These are phyloP conservation scores for Antheraea assamensis DNA, from an alignment of 2,888 invertebrate species.

Conservation along the genomic window DNA sequence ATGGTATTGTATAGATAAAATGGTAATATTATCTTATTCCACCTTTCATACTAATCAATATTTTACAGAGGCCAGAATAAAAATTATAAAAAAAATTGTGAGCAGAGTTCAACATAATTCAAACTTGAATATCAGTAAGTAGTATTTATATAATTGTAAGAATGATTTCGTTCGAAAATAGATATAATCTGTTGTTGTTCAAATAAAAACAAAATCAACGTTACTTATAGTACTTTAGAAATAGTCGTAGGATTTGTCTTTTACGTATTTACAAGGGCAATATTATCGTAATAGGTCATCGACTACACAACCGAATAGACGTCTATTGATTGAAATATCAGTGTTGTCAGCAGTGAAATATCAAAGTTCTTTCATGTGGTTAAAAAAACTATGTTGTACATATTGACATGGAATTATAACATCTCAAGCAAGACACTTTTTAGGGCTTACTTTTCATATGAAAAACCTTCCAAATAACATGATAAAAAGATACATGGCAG, in stretches of 20 bases:
- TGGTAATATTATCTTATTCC: neutral
- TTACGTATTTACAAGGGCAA: constrained; percentile 69
- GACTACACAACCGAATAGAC: neutral
- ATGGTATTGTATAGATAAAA: constrained; percentile 6
- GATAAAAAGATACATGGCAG: too few species aligned
- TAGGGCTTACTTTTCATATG: too few species aligned
- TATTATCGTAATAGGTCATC: constrained; percentile 33
- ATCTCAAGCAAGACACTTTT: too few species aligned
- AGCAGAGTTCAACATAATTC: neutral
- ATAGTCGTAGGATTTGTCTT: constrained; percentile 62
- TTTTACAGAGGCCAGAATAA: neutral
- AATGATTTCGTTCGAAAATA: neutral
- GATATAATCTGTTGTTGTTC: neutral
- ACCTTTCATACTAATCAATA: neutral
- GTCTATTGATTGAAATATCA: neutral
- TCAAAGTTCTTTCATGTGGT: neutral
- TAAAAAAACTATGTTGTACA: neutral
- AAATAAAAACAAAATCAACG: constrained; percentile 8
- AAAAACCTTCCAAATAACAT: too few species aligned
- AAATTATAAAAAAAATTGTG: neutral
- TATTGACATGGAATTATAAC: neutral
- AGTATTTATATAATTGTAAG: neutral
- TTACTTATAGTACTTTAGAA: constrained; percentile 43
- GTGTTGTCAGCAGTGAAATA: neutral
- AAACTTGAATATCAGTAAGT: neutral